These are phyloP conservation scores for Corynorhinus townsendii DNA, from an alignment of 2,113 vertebrate species.

Conservation along the genomic window DNA sequence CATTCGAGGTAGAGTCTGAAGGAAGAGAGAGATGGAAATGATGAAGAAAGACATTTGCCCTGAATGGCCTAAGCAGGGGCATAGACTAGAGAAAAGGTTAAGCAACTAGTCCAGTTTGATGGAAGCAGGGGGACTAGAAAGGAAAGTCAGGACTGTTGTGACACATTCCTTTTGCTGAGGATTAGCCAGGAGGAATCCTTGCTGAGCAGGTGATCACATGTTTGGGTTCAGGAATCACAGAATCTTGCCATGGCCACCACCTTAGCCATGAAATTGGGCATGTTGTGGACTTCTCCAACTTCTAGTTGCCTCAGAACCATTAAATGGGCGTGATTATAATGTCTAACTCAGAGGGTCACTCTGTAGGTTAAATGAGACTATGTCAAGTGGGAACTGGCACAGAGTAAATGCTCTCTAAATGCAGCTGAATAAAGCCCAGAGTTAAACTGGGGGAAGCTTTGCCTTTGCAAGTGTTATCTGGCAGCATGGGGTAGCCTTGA, in stretches of 20 bases:
- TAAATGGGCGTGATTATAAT: neutral
- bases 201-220: fast-evolving
- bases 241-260: neutral
- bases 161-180: neutral
- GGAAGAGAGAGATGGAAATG: neutral
- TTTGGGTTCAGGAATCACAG: neutral
- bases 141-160: neutral
- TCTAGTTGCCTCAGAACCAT: neutral
- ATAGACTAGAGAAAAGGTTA: neutral
- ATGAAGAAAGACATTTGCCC: neutral
- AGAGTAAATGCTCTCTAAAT: neutral
- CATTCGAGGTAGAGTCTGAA: neutral
- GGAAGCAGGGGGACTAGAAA: neutral
- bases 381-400: fast-evolving
- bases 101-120: neutral
- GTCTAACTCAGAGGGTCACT: neutral
- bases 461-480: neutral
- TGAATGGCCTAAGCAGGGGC: neutral
- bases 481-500: neutral
- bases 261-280: neutral
- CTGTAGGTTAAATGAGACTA: neutral
- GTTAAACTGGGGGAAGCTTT: neutral
- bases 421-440: neutral
- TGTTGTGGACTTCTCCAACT: neutral
- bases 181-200: fast-evolving